Base-by-base conservation (phyloP, 2,888 invertebrate genomes). In the Fabriciana adippe region DNA sequence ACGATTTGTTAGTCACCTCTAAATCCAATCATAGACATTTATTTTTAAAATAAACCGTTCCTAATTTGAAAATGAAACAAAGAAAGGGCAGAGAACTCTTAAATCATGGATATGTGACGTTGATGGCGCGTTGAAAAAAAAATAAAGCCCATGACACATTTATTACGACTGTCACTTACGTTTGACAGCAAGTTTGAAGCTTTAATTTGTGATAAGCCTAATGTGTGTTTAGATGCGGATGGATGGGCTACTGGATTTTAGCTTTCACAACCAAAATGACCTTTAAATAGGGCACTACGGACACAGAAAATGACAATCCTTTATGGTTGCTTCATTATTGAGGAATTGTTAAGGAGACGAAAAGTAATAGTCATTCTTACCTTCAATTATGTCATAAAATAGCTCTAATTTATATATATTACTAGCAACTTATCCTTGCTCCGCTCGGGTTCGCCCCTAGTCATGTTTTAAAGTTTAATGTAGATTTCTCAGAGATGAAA, bases 21-120 rank as follows among this genome's bases (percentile, higher is more conserved):
- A 80, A 75, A 73, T 78, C 75, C 75, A 67, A 68, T 67, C 64
- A 55, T 70, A 71, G 68, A 71, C 69, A 57, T 59, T 66, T 70
- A 61, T 61, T 61, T 77, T 76, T 73, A 72, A 77, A 71, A 67
- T 70, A 73, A 64, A 70, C 70, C 70, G 68, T 72, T 73, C 70
- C 74, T 72, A 75, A 77, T 78, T 78, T 79, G 77, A 80, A 86
- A 85, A 79, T 80, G 79, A 86, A 89, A 92, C 92, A 92, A 92
- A 92, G 92, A 90, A 90, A 92, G 91, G 88, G 89, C 90, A 90
- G 76, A 77, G 91, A 90, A 91, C 91, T 87, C 84, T 84, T 86
- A 89, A 90, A 90, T 90, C 88, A 87, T 84, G 83, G 77, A 85
- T 84, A 86, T 88, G 86, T 78, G 89, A 89, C 91, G 87, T 87